Evolutionary conservation across 35 echinoderm and acorn worm genomes (phyloP).

Genomic region (Stichopus chloronotus): DNA sequence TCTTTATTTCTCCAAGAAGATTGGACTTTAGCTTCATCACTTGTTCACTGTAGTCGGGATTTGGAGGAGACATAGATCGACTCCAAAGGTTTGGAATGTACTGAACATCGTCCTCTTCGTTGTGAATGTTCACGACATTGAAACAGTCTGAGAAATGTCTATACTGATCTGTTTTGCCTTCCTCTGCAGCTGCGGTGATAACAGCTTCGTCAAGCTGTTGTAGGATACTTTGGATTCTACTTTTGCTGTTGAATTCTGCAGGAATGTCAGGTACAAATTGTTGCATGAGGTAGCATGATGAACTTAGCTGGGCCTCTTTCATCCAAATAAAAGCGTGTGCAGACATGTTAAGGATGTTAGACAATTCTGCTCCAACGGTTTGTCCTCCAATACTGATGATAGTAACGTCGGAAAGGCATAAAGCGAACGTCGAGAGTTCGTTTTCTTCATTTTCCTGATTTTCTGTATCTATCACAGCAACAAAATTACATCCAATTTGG

Average conservation of each 20-base stretch:
- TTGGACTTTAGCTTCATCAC: background rate
- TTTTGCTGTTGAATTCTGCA: conserved; percentile 20
- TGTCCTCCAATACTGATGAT: conserved; percentile 62
- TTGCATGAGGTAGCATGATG: conserved; percentile 35
- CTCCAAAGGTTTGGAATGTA: conserved; percentile 53
- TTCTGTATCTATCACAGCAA: conserved; percentile 55
- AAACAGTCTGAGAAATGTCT: conserved; percentile 37
- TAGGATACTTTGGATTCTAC: conserved; percentile 20
- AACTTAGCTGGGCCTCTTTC: conserved; percentile 34
- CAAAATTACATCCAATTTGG: conserved; percentile 28
- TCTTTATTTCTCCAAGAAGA: background rate
- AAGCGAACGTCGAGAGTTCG: conserved; percentile 48
- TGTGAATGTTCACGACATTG: background rate
- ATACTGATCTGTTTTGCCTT: conserved; percentile 18
- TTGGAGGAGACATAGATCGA: background rate
- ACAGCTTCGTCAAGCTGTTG: conserved; percentile 14
- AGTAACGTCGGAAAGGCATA: conserved; percentile 40
- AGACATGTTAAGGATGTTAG: conserved; percentile 49
- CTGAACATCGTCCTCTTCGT: background rate
- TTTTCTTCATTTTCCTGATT: conserved; percentile 26
- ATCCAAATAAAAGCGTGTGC: conserved; percentile 60
- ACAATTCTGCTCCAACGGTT: conserved; percentile 50
- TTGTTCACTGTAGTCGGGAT: conserved; percentile 22
- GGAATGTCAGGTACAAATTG: conserved; percentile 45
- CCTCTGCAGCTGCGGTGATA: background rate